These are phyloP conservation scores for Drosophila lacertosa DNA, from an alignment of 1,140 invertebrate genomes.

Conservation along the genomic window DNA sequence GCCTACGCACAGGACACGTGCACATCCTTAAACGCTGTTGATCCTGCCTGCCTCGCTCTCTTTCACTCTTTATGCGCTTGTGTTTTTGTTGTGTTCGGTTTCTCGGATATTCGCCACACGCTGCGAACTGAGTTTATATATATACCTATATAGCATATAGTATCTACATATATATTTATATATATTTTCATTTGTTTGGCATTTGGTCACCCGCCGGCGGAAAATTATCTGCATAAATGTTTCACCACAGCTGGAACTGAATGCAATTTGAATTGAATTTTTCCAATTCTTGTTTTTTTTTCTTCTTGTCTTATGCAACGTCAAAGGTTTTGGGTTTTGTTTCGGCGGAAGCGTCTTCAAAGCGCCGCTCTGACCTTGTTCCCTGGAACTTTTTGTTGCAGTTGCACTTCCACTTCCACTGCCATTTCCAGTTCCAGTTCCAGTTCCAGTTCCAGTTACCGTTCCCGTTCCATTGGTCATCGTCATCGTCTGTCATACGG, in stretches of 20 bases:
- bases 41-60: constrained; percentile 30
- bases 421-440: constrained; percentile 8
- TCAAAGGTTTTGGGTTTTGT: background rate
- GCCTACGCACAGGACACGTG: constrained; percentile 48
- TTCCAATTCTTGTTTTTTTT: background rate
- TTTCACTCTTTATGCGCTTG: background rate
- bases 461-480: constrained; percentile 9
- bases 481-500: constrained; percentile 60
- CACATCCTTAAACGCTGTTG: constrained; percentile 9
- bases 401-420: too few species aligned
- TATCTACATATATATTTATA: background rate
- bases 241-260: constrained; percentile 41
- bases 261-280: background rate
- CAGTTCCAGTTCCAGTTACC: background rate
- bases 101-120: constrained; percentile 71
- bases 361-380: constrained; percentile 50
- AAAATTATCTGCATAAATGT: constrained; percentile 75
- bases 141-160: background rate
- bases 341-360: constrained; percentile 61
- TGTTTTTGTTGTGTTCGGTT: constrained; percentile 51
- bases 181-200: constrained; percentile 35
- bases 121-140: constrained; percentile 32
- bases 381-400: background rate
- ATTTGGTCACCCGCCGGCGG: constrained; percentile 12
- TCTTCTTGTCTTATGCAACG: constrained; percentile 71